phyloP scores from a whole-genome alignment of 2,113 vertebrate species.

The Mungos mungo region DNA sequence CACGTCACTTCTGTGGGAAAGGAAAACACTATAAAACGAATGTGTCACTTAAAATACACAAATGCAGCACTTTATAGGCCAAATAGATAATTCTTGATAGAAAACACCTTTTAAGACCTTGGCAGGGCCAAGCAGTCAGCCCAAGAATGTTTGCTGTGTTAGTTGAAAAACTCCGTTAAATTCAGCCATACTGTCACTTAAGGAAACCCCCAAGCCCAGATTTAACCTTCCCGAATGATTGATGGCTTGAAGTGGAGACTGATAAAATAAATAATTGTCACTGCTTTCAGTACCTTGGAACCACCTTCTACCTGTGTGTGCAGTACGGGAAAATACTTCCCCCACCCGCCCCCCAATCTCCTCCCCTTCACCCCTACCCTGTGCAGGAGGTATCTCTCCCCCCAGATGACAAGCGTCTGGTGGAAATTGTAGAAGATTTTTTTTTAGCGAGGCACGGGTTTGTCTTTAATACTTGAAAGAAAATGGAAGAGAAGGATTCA shows the following conservation, averaged over 20 bases:
- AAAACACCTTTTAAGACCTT: constrained; percentile 22
- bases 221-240: constrained; percentile 12
- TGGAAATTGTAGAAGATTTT: constrained; percentile 68
- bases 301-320: not conserved
- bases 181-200: not conserved
- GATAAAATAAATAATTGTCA: constrained; percentile 17
- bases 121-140: not conserved
- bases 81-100: not conserved
- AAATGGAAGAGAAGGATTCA: constrained; percentile 86
- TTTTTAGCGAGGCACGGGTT: constrained; percentile 81
- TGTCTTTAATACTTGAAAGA: constrained; percentile 85
- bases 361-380: not conserved
- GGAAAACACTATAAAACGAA: not conserved
- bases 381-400: not conserved
- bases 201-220: not conserved
- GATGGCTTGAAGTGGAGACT: not conserved
- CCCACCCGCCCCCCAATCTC: accelerated
- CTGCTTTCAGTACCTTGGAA: not conserved
- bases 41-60: not conserved
- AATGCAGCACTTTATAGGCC: not conserved
- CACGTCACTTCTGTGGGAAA: not conserved
- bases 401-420: not conserved
- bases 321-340: not conserved
- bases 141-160: not conserved
- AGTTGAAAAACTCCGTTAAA: constrained; percentile 12